A percentile compares a stretch with the other conserved stretches of the same genome.
Conservation (phyloP, 2,113 vertebrate genomes). For the Sula dactylatra region DNA sequence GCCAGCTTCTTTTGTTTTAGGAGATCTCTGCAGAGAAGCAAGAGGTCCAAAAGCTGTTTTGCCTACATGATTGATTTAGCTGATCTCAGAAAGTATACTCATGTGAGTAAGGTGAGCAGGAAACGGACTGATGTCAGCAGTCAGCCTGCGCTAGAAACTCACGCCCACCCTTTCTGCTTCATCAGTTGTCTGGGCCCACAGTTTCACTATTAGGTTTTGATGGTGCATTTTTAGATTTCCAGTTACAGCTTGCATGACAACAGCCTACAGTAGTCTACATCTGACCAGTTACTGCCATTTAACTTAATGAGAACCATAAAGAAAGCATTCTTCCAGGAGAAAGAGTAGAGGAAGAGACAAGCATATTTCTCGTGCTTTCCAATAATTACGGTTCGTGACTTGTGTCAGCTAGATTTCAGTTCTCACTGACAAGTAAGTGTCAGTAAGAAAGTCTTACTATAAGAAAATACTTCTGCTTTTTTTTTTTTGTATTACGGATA, state of each 20-base stretch:
- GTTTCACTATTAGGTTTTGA: slow-evolving; percentile 74
- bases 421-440: neutral
- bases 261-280: neutral
- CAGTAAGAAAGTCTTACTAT: neutral
- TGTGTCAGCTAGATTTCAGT: neutral
- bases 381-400: slow-evolving; percentile 19
- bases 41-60: neutral
- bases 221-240: slow-evolving; percentile 70
- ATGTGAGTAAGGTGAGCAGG: slow-evolving; percentile 52
- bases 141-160: slow-evolving; percentile 36
- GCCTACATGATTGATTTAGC: neutral
- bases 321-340: neutral
- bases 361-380: neutral
- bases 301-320: slow-evolving; percentile 3
- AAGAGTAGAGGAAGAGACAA: neutral
- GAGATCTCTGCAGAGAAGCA: neutral
- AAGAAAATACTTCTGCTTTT: slow-evolving; percentile 36
- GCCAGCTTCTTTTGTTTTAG: neutral
- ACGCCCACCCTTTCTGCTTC: slow-evolving; percentile 71
- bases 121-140: slow-evolving; percentile 36
- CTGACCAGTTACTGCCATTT: slow-evolving; percentile 54
- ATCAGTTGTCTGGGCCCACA: slow-evolving; percentile 57
- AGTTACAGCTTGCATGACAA: slow-evolving; percentile 64
- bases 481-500: slow-evolving; percentile 35
- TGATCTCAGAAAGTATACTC: neutral